Evolutionary conservation across 1,140 invertebrate genomes (phyloP).

Genomic region (Lasioglossum baleicum): DNA sequence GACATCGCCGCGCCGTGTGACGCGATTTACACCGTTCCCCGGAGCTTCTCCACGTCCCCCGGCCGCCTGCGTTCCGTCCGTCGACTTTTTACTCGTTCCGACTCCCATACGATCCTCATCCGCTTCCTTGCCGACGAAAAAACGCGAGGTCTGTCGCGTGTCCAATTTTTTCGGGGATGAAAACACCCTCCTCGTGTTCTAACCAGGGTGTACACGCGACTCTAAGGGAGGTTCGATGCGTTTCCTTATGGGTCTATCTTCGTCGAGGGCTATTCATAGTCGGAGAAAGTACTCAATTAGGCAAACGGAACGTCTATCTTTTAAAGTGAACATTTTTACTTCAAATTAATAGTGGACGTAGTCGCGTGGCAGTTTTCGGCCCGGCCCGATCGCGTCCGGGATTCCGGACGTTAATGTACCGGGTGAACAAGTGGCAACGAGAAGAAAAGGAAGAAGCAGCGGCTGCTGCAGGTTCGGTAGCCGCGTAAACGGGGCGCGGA

Average conservation of each 20-base stretch:
- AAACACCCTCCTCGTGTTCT: too few relatives aligned
- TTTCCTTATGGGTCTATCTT: too few relatives aligned
- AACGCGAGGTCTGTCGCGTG: slow-evolving; percentile 16
- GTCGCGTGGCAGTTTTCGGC: slow-evolving; percentile 73
- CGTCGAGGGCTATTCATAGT: too few relatives aligned
- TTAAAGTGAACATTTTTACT: too few relatives aligned
- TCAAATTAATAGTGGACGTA: neutral
- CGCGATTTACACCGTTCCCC: neutral
- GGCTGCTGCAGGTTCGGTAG: slow-evolving; percentile 55
- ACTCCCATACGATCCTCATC: neutral
- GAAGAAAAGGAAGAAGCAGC: slow-evolving; percentile 34
- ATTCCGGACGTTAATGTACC: slow-evolving; percentile 33
- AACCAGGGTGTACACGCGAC: too few relatives aligned
- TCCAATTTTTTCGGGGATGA: neutral
- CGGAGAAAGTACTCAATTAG: too few relatives aligned
- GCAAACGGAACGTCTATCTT: too few relatives aligned
- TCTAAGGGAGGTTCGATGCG: too few relatives aligned
- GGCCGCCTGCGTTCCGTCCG: neutral
- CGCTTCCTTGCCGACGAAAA: slow-evolving; percentile 17
- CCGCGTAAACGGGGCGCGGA: slow-evolving; percentile 39
- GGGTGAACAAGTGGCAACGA: slow-evolving; percentile 36
- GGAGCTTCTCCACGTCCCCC: neutral
- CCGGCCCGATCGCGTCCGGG: slow-evolving; percentile 9
- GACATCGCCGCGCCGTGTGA: neutral
- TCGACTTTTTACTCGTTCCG: neutral